phyloP scores from a whole-genome alignment of 2,797 vertebrate species.

The Sebastes hubbsi region DNA sequence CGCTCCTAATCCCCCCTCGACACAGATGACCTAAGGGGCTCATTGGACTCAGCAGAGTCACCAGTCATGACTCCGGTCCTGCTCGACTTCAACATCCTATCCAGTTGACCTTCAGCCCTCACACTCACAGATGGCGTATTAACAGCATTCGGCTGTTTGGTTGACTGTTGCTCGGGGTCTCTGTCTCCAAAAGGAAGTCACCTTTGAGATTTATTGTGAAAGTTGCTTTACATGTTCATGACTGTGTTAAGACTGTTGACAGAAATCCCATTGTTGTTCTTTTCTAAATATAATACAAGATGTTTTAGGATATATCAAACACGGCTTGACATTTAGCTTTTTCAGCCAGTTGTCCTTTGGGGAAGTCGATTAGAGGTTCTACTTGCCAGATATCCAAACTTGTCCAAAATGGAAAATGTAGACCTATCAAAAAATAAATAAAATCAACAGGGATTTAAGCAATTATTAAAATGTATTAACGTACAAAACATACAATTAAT shows the following conservation, averaged over 20 bases:
- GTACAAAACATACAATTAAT: no score
- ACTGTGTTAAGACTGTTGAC: background rate
- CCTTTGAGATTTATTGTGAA: background rate
- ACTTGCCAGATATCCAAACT: no score
- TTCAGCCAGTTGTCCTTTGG: no score
- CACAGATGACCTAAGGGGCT: slow-evolving; percentile 71
- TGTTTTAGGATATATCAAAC: background rate
- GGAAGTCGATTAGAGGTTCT: no score
- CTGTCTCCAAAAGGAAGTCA: background rate
- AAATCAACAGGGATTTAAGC: no score
- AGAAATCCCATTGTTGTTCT: background rate
- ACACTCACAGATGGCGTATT: background rate
- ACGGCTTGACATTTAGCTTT: no score
- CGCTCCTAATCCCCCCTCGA: slow-evolving; percentile 62
- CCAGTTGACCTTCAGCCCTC: slow-evolving; percentile 26
- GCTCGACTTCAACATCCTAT: slow-evolving; percentile 17
- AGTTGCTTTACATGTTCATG: background rate
- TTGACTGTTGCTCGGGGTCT: background rate
- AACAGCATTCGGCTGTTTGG: background rate
- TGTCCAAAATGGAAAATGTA: no score
- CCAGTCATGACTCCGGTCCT: slow-evolving; percentile 47
- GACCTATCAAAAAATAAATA: no score
- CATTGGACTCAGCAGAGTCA: slow-evolving; percentile 37
- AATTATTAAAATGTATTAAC: no score
- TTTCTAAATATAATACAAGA: background rate